Percentiles rank a stretch among this genome's conserved stretches.
Conservation (phyloP, 2,888 invertebrate species). For the Tenthredo distinguenda region DNA sequence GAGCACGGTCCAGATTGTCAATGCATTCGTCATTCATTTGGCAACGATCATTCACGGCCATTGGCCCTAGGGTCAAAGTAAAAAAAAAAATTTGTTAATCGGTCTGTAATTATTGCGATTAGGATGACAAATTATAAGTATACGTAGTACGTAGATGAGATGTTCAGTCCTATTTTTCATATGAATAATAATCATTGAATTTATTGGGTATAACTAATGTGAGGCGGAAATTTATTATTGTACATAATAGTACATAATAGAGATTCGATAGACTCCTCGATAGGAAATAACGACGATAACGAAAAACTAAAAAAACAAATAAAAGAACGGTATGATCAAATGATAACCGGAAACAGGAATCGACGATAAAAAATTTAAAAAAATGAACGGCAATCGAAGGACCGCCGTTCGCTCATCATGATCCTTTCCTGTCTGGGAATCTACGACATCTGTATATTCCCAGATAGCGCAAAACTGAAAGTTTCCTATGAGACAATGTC, state of each 20-base stretch:
- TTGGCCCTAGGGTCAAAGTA: conserved; percentile 60
- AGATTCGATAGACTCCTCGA: too few relatives aligned
- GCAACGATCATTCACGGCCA: conserved; percentile 61
- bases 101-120: background rate
- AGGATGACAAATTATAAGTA: background rate
- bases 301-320: too few relatives aligned
- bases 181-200: background rate
- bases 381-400: too few relatives aligned
- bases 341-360: too few relatives aligned
- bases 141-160: background rate
- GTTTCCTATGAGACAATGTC: too few relatives aligned
- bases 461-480: too few relatives aligned
- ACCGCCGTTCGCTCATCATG: too few relatives aligned
- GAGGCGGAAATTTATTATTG: background rate
- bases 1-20: conserved; percentile 61
- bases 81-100: background rate
- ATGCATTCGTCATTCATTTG: conserved; percentile 66
- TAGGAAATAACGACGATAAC: too few relatives aligned
- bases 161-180: background rate
- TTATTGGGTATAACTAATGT: background rate
- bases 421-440: background rate
- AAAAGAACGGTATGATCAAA: too few relatives aligned
- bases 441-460: background rate
- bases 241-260: too few relatives aligned
- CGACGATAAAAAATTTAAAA: too few relatives aligned